Base-by-base conservation (phyloP, 2,113 vertebrate species). In the Salvator merianae region DNA sequence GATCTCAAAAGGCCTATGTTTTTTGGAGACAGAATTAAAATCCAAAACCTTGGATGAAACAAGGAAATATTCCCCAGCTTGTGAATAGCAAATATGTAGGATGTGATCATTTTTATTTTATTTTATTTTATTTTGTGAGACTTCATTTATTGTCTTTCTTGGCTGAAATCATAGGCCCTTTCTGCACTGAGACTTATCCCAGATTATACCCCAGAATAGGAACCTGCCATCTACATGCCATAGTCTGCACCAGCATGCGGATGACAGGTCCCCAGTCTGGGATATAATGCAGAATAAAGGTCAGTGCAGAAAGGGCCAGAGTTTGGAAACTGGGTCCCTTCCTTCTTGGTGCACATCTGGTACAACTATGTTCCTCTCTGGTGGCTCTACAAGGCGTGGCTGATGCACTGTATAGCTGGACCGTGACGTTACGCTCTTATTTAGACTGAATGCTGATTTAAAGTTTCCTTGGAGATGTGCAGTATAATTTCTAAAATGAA, bases 401-500 rank as follows among this genome's bases (percentile, higher is more conserved):
- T n/a, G 75, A 10, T 75, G 14, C n/a, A 80, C 62, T 30, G 32
- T 50, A 9, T 7, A 40, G 16, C 36, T 34, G 50, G 84, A 40
- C 79, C 72, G 9, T 50, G 71, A n/a, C 70, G 36, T 43, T 68
- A 14, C 3, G 6, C 68, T 82, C 53, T 86, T 70, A 65, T 32
- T 36, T 84, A 40, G 26, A 26, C 2, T 12, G 24, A 65, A 78
- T 88, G 3, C 69, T 79, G 80, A 66, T 65, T 87, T 73, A 26
- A 16, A 59, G 36, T 70, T 88, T 89, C 84, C 76, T 63, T 77
- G 71, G 63, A 55, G 80, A 71, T 36, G 47, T 74, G 5, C 79
- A 34, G 10, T 26, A 5, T 85, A 3, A 28, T 86, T 90, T 91
- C 85, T 59, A 89, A 82, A 80, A 81, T 3, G 34, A 71, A 66